Evolutionary conservation across 2,888 invertebrate species (phyloP), one percentile per base, ranked within the genome.

Genomic region (Macrophya annulata): DNA sequence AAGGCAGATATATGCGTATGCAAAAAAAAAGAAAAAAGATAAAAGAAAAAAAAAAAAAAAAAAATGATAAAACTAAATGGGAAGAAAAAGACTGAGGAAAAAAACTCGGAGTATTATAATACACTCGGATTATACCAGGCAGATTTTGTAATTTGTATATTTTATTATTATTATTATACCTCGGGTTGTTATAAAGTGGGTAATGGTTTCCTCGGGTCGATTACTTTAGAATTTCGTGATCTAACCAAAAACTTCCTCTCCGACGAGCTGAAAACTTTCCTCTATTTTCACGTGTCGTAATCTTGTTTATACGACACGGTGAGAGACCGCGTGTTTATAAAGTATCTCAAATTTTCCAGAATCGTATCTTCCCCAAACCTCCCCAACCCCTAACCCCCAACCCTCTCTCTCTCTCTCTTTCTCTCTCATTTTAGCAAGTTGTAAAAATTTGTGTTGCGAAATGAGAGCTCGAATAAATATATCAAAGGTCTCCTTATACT

Each of bases 371-470:
- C 43, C 45, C 43, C 21, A 25, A 45, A 71, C 5, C 9, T 17
- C 0, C 37, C 40, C 17, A 6, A n/a, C 31, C 9, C 68, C n/a
- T n/a, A n/a, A 10, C 4, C 25, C 12, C 31, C 0, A 0, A 25
- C 10, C 21, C 6, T 25, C 21, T 65, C 15, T 12, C n/a, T 59
- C 21, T 2, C 21, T 71, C 31, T 71, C 17, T 17, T 40, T 17
- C 12, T 40, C 8, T 43, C 71, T 71, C 17, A 62, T 62, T 71
- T 40, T 71, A 71, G 3, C 2, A 71, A 74, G 72, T 74, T 74
- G 72, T 74, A 45, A 74, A 74, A 74, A 74, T 74, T 74, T 74
- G 72, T 74, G 72, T 74, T 21, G 21, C 72, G 72, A 74, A 74
- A 74, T 74, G 72, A 74, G 72, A 74, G 0, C 72, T 43, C 45